These are phyloP conservation scores for Nestor notabilis DNA, from an alignment of 2,113 vertebrate genomes.

Conservation along the genomic window DNA sequence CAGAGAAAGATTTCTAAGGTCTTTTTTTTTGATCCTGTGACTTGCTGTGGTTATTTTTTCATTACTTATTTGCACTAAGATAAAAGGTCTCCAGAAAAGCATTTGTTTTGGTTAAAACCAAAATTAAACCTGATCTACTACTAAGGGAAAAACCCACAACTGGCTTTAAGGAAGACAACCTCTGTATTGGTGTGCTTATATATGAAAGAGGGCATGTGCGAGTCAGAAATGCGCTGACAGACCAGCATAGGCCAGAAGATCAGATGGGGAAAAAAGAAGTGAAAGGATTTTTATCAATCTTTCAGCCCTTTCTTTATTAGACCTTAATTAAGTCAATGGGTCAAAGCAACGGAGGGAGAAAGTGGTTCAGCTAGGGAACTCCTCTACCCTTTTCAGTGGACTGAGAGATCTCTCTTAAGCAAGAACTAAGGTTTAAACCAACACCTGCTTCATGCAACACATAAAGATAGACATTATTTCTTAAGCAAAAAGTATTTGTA, in stretches of 20 bases:
- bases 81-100: slow-evolving; percentile 12
- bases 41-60: slow-evolving; percentile 42
- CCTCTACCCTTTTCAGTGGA: neutral
- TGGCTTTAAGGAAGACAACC: neutral
- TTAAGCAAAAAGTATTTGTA: neutral
- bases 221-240: slow-evolving; percentile 34
- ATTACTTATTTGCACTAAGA: slow-evolving; percentile 21
- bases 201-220: neutral
- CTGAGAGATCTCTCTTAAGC: neutral
- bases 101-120: slow-evolving; percentile 33
- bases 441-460: neutral
- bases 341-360: slow-evolving; percentile 38
- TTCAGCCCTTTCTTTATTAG: slow-evolving; percentile 59
- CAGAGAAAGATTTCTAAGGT: slow-evolving; percentile 15
- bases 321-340: slow-evolving; percentile 58
- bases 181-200: neutral
- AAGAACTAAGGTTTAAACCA: slow-evolving; percentile 18
- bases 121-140: slow-evolving; percentile 18
- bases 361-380: slow-evolving; percentile 32
- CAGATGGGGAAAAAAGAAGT: neutral
- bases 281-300: slow-evolving; percentile 22
- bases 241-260: slow-evolving; percentile 31
- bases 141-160: neutral
- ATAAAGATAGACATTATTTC: neutral
- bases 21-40: slow-evolving; percentile 22